Evolutionary conservation across 2,797 vertebrate species (phyloP).

Genomic region (Falco berigora): DNA sequence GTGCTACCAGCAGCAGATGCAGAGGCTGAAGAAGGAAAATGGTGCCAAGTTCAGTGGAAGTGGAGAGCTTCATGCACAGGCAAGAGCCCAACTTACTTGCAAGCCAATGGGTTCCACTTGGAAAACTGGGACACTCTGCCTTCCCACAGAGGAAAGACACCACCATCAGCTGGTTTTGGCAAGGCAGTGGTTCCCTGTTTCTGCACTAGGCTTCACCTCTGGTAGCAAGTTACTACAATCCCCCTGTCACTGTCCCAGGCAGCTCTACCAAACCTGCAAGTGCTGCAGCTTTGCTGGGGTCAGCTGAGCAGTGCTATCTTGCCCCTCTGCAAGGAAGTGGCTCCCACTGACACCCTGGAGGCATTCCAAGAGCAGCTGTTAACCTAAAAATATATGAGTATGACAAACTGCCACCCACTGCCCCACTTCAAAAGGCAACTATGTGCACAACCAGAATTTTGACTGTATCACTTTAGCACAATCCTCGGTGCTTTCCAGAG

Average conservation of each 20-base stretch:
- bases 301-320: neutral
- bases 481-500: neutral
- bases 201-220: neutral
- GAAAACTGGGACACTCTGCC: neutral
- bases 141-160: neutral
- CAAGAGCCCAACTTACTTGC: neutral
- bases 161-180: neutral
- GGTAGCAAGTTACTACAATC: neutral
- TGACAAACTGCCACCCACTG: neutral
- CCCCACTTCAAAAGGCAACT: neutral
- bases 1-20: neutral
- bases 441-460: neutral
- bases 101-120: rapidly evolving
- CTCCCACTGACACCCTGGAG: neutral
- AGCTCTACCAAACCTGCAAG: neutral
- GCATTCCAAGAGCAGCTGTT: neutral
- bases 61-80: neutral
- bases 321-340: neutral
- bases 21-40: neutral
- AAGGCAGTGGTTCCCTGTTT: neutral
- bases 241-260: neutral
- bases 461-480: neutral
- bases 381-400: neutral
- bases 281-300: neutral
- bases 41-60: neutral